Base-by-base conservation (phyloP, 35 echinoderm and acorn worm genomes). In the Nesometra sesokonis region DNA sequence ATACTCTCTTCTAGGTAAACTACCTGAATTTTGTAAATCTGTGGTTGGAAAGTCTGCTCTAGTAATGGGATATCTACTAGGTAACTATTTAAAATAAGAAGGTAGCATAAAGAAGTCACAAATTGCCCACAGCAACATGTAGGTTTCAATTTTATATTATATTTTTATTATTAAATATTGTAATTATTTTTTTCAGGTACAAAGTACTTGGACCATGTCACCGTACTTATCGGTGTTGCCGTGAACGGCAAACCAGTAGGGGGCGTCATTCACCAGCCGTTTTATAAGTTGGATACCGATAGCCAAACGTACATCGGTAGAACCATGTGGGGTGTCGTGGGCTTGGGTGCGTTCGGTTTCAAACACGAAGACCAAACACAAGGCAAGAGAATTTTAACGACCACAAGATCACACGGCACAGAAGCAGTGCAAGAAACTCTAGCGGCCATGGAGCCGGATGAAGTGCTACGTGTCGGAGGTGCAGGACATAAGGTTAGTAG, bases 281-380 rank as follows among this genome's bases (percentile, higher is more conserved):
- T 94, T 87, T 97, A 89, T 87, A 97, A 97, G 86, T 97, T 93
- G 77, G 77, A 97, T 82, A 86, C 88, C 9, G 86, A 82, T 31
- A 82, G 82, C 17, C 88, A 80, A 21, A 46, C 87, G 27, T 33
- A 57, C 5, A 86, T 95, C 78, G 95, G 95, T 7, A 87, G 95
- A n/a, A 94, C 95, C 80, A 97, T 97, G 89, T 97, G 92, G 92
- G 94, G 95, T 23, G 89, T 93, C n/a, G 85, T 97, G 0, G 95
- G 90, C 27, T 83, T 93, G 13, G 95, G 95, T 4, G 86, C 86
- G 31, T 97, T 97, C 35, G 95, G 95, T 5, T 97, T 90, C 47
- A 84, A 88, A 29, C 87, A 93, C 77, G 90, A 92, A 76, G 87
- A 93, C 34, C 77, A 78, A 31, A 78, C 92, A 33, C 88, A 81